These are phyloP conservation scores for Pseudomyrmex sp. DNA, from an alignment of 1,140 invertebrate species.

Conservation along the genomic window DNA sequence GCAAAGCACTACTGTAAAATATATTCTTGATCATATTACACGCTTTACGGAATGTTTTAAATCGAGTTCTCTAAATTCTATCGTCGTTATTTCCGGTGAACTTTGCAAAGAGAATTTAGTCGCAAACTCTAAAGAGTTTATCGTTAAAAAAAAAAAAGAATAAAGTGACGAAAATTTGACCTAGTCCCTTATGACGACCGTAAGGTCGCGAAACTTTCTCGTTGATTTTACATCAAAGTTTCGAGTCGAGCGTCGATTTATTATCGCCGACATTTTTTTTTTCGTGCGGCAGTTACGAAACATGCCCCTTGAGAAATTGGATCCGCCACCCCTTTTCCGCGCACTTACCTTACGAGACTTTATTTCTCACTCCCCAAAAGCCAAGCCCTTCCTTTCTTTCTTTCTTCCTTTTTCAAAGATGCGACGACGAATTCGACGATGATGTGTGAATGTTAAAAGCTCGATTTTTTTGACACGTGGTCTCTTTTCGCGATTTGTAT, in stretches of 20 bases:
- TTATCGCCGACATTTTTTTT: constrained; percentile 20
- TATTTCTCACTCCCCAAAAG: constrained; percentile 22
- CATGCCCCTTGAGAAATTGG: constrained; percentile 32
- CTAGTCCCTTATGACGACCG: neutral
- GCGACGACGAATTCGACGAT: constrained; percentile 3
- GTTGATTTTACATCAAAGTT: constrained; percentile 11
- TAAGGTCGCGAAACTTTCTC: neutral
- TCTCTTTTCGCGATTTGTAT: neutral
- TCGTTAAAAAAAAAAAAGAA: neutral
- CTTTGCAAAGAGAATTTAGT: neutral
- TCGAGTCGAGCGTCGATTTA: constrained; percentile 3
- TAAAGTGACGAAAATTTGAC: neutral
- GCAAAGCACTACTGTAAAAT: too few species aligned
- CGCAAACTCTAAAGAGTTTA: neutral
- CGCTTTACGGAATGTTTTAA: too few species aligned
- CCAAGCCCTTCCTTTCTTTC: constrained; percentile 5
- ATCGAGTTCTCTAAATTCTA: too few species aligned
- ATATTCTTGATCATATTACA: too few species aligned
- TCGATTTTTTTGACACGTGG: neutral
- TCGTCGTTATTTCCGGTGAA: too few species aligned
- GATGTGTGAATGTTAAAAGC: neutral
- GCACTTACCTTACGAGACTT: constrained; percentile 38
- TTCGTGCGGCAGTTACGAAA: neutral
- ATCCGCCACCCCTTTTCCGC: constrained; percentile 28
- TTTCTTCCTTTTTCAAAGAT: neutral